Evolutionary conservation across 92 coral and sea anemone species (phyloP).

Genomic region (Plumapathes pennacea): DNA sequence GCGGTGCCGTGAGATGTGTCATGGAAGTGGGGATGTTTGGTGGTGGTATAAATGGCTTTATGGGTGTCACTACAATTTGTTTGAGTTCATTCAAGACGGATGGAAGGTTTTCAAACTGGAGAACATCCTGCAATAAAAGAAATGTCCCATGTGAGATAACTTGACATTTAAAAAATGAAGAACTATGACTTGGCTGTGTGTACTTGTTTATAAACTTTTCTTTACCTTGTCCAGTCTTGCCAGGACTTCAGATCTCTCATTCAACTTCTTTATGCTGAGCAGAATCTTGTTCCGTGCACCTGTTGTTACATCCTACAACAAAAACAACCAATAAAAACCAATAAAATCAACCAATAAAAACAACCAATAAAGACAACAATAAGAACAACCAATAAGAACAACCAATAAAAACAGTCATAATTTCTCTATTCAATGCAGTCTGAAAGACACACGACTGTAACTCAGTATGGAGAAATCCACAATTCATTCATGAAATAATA

Average conservation of each 20-base stretch:
- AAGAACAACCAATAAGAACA: too few relatives aligned
- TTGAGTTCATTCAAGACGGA: conserved; percentile 65
- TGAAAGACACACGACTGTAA: too few relatives aligned
- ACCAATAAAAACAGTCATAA: too few relatives aligned
- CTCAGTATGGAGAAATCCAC: too few relatives aligned
- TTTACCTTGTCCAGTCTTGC: conserved; percentile 87
- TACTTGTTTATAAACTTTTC: neutral
- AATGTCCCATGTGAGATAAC: too few relatives aligned
- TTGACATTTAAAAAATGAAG: too few relatives aligned
- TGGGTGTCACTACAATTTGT: conserved; percentile 73
- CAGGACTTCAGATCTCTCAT: conserved; percentile 71
- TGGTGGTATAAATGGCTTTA: conserved; percentile 75
- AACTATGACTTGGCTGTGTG: too few relatives aligned
- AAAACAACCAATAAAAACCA: neutral
- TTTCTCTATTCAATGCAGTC: too few relatives aligned
- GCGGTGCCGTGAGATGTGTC: conserved; percentile 6
- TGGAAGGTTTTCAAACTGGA: conserved; percentile 82
- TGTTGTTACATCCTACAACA: conserved; percentile 79
- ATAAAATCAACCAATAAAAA: too few relatives aligned
- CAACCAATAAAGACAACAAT: too few relatives aligned
- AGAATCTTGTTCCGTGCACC: conserved; percentile 97
- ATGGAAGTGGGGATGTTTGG: conserved; percentile 38
- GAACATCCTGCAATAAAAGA: conserved; percentile 67
- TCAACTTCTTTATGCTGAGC: conserved; percentile 72
- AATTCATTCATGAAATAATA: too few relatives aligned